Percentiles rank a stretch among this genome's conserved stretches.
phyloP scores from a whole-genome alignment of 2,113 vertebrate genomes.

The Myotis lucifugus region DNA sequence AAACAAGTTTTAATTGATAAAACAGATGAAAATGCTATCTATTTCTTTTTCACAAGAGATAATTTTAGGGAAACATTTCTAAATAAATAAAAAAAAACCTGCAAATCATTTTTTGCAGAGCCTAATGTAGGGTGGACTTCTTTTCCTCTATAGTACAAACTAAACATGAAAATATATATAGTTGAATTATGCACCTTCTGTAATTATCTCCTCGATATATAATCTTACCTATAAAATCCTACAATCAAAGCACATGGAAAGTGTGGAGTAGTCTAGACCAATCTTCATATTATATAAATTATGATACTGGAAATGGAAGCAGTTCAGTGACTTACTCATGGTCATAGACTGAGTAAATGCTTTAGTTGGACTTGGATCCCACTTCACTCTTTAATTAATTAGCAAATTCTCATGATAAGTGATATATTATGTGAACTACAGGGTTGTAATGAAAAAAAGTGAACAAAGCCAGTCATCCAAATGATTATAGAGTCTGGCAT shows the following conservation, averaged over 20 bases:
- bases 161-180: not conserved
- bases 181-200: not conserved
- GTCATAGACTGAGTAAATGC: not conserved
- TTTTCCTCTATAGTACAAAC: not conserved
- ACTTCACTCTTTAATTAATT: not conserved
- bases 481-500: not conserved
- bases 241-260: not conserved
- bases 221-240: not conserved
- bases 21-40: slow-evolving; percentile 34
- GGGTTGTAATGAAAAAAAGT: not conserved
- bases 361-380: not conserved
- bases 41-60: not conserved
- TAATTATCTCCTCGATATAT: slow-evolving; percentile 29
- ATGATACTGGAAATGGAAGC: not conserved
- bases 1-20: slow-evolving; percentile 63
- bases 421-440: not conserved
- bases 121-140: accelerated
- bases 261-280: not conserved
- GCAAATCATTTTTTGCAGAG: not conserved
- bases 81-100: not conserved
- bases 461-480: not conserved
- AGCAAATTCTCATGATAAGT: not conserved
- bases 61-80: slow-evolving; percentile 12
- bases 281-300: not conserved
- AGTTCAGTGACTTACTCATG: not conserved